Evolutionary conservation across 2,888 invertebrate genomes (phyloP), one percentile per base, ranked within the genome.

Genomic region (Eudemis profundana): DNA sequence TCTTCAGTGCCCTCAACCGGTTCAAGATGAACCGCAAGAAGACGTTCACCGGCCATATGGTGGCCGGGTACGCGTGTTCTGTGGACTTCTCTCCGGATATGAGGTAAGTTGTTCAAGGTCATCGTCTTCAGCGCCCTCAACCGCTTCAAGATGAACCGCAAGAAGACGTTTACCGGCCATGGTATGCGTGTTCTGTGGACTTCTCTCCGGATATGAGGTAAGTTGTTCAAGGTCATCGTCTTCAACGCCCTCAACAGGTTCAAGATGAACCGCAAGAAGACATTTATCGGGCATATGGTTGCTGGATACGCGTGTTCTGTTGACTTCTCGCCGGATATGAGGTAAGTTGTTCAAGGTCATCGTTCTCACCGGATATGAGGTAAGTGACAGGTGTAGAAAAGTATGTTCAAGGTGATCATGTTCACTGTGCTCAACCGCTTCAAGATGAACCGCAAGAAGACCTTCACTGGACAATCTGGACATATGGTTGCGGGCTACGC

Each of bases 401-500:
- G 5, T 27, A 1, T 14, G 40, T 15, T 47, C 54, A 36, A 36
- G 14, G 23, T 47, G 94, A 99, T 33, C 8, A 8, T 33, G 12
- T 29, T 33, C 33, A 33, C 8, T 12, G 8, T 10, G 33, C 33
- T 33, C 8, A 33, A 33, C 5, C 8, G 5, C 2, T 33, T 8
- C 33, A 33, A 33, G 8, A 8, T 33, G 8, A 33, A 33, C 33
- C 5, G 33, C 8, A 99, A 99, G 89, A 99, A 99, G 88, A 96
- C 97, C 0, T 99, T 99, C 88, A 96, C 96, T 0, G 99, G 99
- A 0, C 99, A 99, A 84, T 96, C 96, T 0, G 99, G 99, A 0
- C 99, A 99, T 84, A 99, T 99, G 98, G 99, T 99, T 0, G 99
- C 99, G 8, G 99, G 99, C 0, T 99, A 99, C 87, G 99, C 99